Percentiles rank a stretch among this genome's conserved stretches.
phyloP scores from a whole-genome alignment of 2,888 invertebrate genomes.

The Melieria picta region DNA sequence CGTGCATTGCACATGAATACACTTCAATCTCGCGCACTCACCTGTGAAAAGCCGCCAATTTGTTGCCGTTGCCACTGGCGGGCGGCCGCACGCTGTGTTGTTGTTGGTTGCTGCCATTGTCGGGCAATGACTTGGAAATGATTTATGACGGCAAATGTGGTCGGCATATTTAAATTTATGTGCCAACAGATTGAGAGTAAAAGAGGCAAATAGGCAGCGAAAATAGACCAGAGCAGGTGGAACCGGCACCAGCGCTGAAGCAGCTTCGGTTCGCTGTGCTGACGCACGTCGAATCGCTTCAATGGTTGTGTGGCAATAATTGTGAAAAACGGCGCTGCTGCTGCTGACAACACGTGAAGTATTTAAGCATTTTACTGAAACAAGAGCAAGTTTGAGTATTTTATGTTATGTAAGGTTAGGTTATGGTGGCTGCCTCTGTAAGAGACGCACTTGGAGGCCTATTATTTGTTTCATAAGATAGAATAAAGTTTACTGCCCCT shows the following conservation, averaged over 20 bases:
- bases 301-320: no score
- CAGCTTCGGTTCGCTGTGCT: no score
- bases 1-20: slow-evolving; percentile 43
- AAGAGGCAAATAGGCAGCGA: neutral
- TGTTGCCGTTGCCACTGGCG: slow-evolving; percentile 38
- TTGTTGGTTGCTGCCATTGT: slow-evolving; percentile 34
- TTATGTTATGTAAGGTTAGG: no score
- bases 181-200: slow-evolving; percentile 24
- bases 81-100: slow-evolving; percentile 37
- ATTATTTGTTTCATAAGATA: no score
- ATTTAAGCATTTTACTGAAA: no score
- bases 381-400: no score
- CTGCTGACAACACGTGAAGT: no score
- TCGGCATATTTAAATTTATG: slow-evolving; percentile 46
- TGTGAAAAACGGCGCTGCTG: no score
- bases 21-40: slow-evolving; percentile 44
- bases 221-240: neutral
- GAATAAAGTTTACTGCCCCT: no score
- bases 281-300: no score
- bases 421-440: no score
- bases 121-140: slow-evolving; percentile 33
- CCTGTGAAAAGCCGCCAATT: slow-evolving; percentile 50
- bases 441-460: no score
- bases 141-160: slow-evolving; percentile 40
- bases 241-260: neutral